Base-by-base conservation (phyloP, 2,888 invertebrate species). In the Cheilosia vulpina region DNA sequence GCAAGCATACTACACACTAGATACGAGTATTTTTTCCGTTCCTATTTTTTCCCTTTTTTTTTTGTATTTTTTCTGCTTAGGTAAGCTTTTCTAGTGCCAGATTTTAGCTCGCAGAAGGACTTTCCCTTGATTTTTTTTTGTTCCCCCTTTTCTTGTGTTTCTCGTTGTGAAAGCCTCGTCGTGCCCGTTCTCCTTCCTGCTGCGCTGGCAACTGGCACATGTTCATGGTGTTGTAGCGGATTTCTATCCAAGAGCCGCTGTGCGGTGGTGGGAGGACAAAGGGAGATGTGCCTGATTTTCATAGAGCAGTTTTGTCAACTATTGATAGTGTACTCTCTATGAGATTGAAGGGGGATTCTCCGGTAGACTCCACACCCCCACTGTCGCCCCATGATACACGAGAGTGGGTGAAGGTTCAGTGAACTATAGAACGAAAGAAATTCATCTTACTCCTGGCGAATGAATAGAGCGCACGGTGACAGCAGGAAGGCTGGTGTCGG, bases 291-390 rank as follows among this genome's bases (percentile, higher is more conserved):
- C 81, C 76, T 85, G 85, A 81, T 76, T 85, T 81, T 81, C 81
- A 76, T 77, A 81, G 66, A 85, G 85, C 81, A 81, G 85, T 81
- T 85, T 85, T 81, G 81, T 85, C 85, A 85, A 85, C 85, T 85
- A 85, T 85, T 85, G 85, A 81, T 81, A 85, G 85, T 85, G 62
- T 66, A 60, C 63, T 41, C 47, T 34, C 57, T 58, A 43, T 65
- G 71, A 63, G 58, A 72, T 62, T 55, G 73, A 62, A 60, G 17
- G 38, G 41, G 53, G 52, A 24, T 21, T 34, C 45, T 50, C 15
- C 34, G 47, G 58, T 21, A 38, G 21, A n/a, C 31, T 6, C 43
- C 34, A 50, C 52, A 45, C 21, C 6, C 24, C 21, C n/a, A 9
- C 43, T 4, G 13, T 43, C 13, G n/a, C 43, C 4, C 2, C 55